Conservation (phyloP, 2,888 invertebrate genomes). For the Mystacides longicornis region DNA sequence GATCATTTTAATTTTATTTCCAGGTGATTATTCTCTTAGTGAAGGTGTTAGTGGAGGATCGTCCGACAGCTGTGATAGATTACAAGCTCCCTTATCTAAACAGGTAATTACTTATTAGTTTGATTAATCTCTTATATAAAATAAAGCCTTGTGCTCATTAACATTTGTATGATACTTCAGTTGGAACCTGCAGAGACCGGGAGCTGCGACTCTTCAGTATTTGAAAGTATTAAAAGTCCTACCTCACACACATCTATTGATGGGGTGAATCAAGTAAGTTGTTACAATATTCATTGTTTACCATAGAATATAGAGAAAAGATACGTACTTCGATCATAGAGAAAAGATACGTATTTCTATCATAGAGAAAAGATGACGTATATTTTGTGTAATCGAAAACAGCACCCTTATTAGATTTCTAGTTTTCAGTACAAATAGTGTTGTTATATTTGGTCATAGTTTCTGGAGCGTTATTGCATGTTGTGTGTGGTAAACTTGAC, state of each 20-base stretch:
- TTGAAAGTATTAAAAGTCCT: constrained; percentile 42
- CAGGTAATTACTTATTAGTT: constrained; percentile 13
- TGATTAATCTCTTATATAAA: background rate
- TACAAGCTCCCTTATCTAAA: constrained; percentile 19
- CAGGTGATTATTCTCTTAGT: constrained; percentile 17
- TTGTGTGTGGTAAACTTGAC: no score
- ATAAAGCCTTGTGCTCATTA: background rate
- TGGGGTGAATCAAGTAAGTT: constrained; percentile 42
- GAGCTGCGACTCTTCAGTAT: constrained; percentile 41
- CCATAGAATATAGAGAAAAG: no score
- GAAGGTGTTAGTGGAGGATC: constrained; percentile 24
- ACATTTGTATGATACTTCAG: constrained; percentile 10
- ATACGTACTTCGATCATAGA: no score
- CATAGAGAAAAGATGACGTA: no score
- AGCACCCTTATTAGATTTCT: no score
- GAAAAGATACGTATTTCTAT: no score
- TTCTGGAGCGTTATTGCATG: no score
- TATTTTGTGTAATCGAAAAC: no score
- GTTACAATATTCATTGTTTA: no score
- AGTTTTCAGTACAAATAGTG: no score
- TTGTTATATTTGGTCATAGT: no score
- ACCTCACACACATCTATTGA: constrained; percentile 45
- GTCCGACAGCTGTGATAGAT: constrained; percentile 24
- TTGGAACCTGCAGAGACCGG: constrained; percentile 34
- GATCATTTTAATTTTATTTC: background rate